Conservation (phyloP, 2,888 invertebrate species). For the Sclerodermus sp. region DNA sequence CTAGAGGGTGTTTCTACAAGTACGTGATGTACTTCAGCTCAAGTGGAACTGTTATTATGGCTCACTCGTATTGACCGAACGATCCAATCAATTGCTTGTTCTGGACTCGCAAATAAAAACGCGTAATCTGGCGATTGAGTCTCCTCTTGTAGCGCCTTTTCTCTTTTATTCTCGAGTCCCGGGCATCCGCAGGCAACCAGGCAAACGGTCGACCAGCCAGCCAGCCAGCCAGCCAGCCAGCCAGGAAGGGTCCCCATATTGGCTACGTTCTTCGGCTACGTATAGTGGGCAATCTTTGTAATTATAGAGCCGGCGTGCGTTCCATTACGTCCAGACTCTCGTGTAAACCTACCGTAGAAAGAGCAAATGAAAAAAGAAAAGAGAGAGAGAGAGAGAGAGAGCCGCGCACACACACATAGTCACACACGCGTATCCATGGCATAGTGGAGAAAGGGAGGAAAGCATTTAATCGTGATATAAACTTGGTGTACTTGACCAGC, state of each 20-base stretch:
- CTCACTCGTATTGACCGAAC: no score
- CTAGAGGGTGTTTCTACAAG: neutral
- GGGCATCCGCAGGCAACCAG: no score
- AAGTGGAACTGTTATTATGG: no score
- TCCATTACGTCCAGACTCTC: slow-evolving; percentile 41
- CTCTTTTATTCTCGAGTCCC: no score
- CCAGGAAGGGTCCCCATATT: neutral
- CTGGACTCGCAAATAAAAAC: no score
- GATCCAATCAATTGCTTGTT: no score
- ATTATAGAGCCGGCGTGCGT: slow-evolving; percentile 52
- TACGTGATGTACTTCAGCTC: no score
- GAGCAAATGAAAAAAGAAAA: neutral
- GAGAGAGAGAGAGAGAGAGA: neutral
- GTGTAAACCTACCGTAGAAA: slow-evolving; percentile 8
- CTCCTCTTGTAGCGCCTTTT: no score
- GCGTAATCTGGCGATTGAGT: no score
- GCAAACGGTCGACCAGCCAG: no score
- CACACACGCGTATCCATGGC: no score
- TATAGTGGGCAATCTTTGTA: slow-evolving; percentile 51
- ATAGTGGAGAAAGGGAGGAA: slow-evolving; percentile 14
- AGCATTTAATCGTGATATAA: slow-evolving; percentile 8
- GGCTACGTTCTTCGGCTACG: neutral
- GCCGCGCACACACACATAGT: no score
- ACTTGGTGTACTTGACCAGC: slow-evolving; percentile 10
- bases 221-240: neutral